phyloP scores from a whole-genome alignment of 2,797 vertebrate species.

The Artibeus lituratus region DNA sequence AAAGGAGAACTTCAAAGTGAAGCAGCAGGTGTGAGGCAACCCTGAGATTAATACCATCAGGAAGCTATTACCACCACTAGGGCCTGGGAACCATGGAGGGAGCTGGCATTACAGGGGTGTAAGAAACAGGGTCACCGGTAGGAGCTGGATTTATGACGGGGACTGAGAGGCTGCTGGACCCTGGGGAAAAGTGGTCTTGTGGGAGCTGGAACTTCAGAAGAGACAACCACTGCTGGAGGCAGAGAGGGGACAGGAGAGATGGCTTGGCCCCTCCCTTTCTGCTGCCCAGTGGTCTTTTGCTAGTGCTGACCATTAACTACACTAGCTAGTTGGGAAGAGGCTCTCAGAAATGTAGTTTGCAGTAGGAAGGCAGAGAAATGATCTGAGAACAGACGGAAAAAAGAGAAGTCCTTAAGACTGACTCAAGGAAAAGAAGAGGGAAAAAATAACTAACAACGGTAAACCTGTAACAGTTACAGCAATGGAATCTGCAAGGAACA shows the following conservation, averaged over 20 bases:
- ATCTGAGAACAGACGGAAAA: background rate
- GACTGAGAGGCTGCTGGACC: background rate
- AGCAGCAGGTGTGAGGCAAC: background rate
- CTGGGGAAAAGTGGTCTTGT: background rate
- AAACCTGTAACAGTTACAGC: background rate
- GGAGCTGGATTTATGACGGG: background rate
- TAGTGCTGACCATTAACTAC: background rate
- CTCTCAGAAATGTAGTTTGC: background rate
- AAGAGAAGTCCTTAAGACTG: background rate
- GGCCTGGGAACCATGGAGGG: background rate
- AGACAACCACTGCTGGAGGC: background rate
- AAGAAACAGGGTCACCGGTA: background rate
- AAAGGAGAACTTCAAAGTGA: background rate
- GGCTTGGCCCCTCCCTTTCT: background rate
- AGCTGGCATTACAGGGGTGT: background rate
- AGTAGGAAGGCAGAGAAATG: background rate
- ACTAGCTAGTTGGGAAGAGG: background rate
- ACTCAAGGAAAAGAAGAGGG: background rate
- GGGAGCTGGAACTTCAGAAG: background rate
- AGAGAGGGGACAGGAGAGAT: background rate
- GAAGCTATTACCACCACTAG: background rate
- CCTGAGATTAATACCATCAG: background rate
- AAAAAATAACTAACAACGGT: background rate
- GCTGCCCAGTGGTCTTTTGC: background rate
- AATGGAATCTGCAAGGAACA: background rate